Evolutionary conservation across 2,888 invertebrate species (phyloP).

Genomic region (Nineta flava): DNA sequence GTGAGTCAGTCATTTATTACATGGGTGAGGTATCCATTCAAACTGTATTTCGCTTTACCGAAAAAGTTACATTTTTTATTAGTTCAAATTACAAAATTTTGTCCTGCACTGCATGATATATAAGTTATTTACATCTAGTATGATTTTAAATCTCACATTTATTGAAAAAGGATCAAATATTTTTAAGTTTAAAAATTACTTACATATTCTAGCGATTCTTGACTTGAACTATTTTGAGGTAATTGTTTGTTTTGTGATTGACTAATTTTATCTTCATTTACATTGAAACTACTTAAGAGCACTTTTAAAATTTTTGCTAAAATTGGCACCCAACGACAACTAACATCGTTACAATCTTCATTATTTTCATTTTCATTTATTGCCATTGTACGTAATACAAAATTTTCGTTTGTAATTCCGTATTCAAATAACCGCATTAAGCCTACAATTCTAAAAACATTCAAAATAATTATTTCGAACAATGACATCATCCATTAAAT

Average conservation of each 20-base stretch:
- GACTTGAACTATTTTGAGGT: not conserved
- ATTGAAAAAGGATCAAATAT: too few relatives aligned
- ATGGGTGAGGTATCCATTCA: too few relatives aligned
- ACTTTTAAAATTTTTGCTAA: slow-evolving; percentile 3
- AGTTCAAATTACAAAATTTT: too few relatives aligned
- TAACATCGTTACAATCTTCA: not conserved
- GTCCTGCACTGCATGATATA: too few relatives aligned
- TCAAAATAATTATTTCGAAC: not conserved
- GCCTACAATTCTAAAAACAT: not conserved
- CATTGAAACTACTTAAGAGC: slow-evolving; percentile 1
- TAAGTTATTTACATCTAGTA: too few relatives aligned
- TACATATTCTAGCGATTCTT: not conserved
- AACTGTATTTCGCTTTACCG: too few relatives aligned
- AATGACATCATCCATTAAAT: not conserved
- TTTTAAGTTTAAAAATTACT: too few relatives aligned
- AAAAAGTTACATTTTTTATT: too few relatives aligned
- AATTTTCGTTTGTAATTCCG: slow-evolving; percentile 1
- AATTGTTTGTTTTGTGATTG: not conserved
- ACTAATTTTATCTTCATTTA: not conserved
- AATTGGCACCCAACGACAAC: not conserved
- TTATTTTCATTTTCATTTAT: not conserved
- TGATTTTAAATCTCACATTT: too few relatives aligned
- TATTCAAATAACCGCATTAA: slow-evolving; percentile 3
- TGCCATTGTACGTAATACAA: slow-evolving; percentile 1
- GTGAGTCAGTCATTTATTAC: too few relatives aligned